phyloP scores from a whole-genome alignment of 1,140 invertebrate species.

The Heliothis subflexa region DNA sequence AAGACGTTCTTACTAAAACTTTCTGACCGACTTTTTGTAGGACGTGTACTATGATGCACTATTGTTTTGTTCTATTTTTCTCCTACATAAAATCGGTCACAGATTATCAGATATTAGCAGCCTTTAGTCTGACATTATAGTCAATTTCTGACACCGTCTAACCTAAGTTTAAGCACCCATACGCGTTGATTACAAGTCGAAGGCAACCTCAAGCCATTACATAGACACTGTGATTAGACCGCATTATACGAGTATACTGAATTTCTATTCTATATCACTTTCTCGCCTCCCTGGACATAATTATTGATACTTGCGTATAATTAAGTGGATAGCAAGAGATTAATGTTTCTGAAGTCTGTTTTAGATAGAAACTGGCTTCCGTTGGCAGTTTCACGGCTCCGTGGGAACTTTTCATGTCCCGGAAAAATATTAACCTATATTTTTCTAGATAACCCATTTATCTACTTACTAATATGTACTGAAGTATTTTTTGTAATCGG shows the following conservation, averaged over 20 bases:
- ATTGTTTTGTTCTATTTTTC: no score
- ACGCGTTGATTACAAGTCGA: background rate
- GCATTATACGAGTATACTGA: constrained; percentile 6
- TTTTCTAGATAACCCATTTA: no score
- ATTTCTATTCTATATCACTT: constrained; percentile 39
- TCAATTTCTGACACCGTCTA: background rate
- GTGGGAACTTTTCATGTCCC: background rate
- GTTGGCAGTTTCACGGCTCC: no score
- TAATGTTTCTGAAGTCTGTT: background rate
- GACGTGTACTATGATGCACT: no score
- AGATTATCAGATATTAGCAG: no score
- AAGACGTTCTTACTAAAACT: no score
- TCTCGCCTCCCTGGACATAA: constrained; percentile 1
- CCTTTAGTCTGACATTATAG: background rate
- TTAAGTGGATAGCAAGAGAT: background rate
- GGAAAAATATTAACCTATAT: no score
- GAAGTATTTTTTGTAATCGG: no score
- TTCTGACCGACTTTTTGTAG: no score
- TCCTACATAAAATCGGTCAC: no score
- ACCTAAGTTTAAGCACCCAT: background rate
- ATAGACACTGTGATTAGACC: constrained; percentile 18
- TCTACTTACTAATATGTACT: no score
- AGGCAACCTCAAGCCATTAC: background rate
- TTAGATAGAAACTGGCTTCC: no score
- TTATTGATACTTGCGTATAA: constrained; percentile 29